phyloP scores from a whole-genome alignment of 2,113 vertebrate genomes.

The Haemorhous mexicanus region DNA sequence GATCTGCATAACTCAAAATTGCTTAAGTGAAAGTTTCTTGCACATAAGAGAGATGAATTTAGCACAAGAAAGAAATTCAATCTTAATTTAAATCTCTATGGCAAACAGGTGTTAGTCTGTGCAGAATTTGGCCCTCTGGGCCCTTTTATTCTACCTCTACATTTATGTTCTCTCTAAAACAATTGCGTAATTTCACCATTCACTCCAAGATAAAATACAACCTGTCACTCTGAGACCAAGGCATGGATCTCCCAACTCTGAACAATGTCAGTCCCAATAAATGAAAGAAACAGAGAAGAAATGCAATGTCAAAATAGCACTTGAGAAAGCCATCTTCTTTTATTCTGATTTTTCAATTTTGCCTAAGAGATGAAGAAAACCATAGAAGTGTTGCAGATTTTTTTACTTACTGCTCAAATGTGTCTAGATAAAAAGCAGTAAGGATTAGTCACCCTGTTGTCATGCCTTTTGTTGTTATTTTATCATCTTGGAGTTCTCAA shows the following conservation, averaged over 20 bases:
- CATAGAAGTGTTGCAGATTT: background rate
- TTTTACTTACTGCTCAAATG: background rate
- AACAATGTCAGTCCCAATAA: background rate
- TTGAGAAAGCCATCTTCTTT: background rate
- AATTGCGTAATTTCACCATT: background rate
- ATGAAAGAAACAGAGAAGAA: background rate
- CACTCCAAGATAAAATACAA: background rate
- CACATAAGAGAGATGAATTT: conserved; percentile 42
- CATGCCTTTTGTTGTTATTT: background rate
- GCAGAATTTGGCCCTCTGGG: background rate
- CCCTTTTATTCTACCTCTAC: background rate
- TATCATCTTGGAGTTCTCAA: background rate
- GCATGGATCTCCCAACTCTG: background rate
- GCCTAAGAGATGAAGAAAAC: background rate
- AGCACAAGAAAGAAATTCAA: conserved; percentile 34
- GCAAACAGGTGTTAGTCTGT: conserved; percentile 45
- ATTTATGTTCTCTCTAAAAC: background rate
- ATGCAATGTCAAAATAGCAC: background rate
- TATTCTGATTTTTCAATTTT: background rate
- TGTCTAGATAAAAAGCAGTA: background rate
- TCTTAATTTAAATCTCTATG: conserved; percentile 39
- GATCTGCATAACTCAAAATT: conserved; percentile 44
- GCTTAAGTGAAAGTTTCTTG: conserved; percentile 42
- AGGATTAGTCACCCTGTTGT: background rate
- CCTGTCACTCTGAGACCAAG: background rate